Base-by-base conservation (phyloP, 2,888 invertebrate genomes). In the Dryomyza anilis region DNA sequence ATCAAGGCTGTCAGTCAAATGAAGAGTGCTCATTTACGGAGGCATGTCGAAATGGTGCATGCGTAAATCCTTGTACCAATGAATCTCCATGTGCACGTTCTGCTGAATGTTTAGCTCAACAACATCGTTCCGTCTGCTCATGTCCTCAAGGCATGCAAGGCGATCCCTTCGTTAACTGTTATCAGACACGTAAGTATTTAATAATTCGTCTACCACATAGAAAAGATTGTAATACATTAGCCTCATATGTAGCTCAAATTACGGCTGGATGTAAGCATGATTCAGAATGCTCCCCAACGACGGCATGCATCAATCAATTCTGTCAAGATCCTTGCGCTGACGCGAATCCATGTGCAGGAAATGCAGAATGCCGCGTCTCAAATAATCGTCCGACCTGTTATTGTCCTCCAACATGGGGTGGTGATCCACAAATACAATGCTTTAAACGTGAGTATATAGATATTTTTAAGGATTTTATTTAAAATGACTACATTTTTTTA, bases 361-460 rank as follows among this genome's bases (percentile, higher is more conserved):
- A 91, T 68, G 94, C 95, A 0, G 87, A 92, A 70, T 96, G 96
- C 76, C 86, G 89, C 19, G 90, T 92, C 0, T 85, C 86, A 50
- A 87, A 89, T 72, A 94, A 94, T 78, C 89, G 93, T 71, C 93
- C 95, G 4, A 88, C 89, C 21, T 96, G 96, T 81, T 88, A 87
- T 75, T 96, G 96, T 80, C 92, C 92, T 19, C 87, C 90, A 56
- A 93, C 92, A 69, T 94, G 92, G 85, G 93, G 93, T 59, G 96
- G 96, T 67, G 92, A 95, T 82, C 95, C 96, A 33, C 90, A 94
- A 82, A 84, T 89, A 23, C 87, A 89, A 69, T 96, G 96, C 77
- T 94, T 91, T 79, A 92, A 90, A 87, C 93, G 95, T 95, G 86
- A 89, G 89, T 85, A n/a, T n/a, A n/a, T n/a, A n/a, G n/a, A n/a